Evolutionary conservation across 1,140 invertebrate species (phyloP).

Genomic region (Drosophila dunni): DNA sequence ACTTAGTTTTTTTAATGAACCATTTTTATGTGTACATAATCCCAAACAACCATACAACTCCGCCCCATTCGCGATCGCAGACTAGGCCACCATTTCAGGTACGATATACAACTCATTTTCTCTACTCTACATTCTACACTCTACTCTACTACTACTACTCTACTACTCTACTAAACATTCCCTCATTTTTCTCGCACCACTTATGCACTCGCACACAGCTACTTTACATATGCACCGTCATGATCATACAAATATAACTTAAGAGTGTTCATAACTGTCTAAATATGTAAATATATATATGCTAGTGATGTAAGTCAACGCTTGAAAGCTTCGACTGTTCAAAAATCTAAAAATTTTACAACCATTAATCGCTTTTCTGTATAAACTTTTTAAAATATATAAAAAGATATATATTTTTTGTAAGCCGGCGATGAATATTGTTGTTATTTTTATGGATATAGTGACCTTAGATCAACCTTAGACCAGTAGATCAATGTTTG

Average conservation of each 20-base stretch:
- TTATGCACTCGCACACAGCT: constrained; percentile 1
- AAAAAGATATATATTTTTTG: too few relatives aligned
- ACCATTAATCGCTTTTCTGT: too few relatives aligned
- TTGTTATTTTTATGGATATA: neutral
- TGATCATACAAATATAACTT: too few relatives aligned
- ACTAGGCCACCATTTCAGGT: constrained; percentile 84
- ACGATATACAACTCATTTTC: constrained; percentile 83
- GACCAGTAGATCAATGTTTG: too few relatives aligned
- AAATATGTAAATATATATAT: too few relatives aligned
- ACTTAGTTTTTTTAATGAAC: constrained; percentile 80
- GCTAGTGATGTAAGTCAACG: too few relatives aligned
- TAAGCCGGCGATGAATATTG: too few relatives aligned
- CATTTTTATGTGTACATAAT: constrained; percentile 82
- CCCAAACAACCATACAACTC: constrained; percentile 63
- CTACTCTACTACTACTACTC: constrained; percentile 48
- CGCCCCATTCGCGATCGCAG: constrained; percentile 82
- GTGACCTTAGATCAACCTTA: too few relatives aligned
- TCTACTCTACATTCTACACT: constrained; percentile 69
- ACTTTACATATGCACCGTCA: neutral
- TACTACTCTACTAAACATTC: constrained; percentile 16
- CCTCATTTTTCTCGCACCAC: constrained; percentile 42
- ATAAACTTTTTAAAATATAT: too few relatives aligned
- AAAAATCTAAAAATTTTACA: too few relatives aligned
- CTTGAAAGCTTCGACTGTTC: too few relatives aligned
- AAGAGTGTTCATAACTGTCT: too few relatives aligned